Conservation (phyloP, 2,113 vertebrate species). For the Cnemophilus loriae region DNA sequence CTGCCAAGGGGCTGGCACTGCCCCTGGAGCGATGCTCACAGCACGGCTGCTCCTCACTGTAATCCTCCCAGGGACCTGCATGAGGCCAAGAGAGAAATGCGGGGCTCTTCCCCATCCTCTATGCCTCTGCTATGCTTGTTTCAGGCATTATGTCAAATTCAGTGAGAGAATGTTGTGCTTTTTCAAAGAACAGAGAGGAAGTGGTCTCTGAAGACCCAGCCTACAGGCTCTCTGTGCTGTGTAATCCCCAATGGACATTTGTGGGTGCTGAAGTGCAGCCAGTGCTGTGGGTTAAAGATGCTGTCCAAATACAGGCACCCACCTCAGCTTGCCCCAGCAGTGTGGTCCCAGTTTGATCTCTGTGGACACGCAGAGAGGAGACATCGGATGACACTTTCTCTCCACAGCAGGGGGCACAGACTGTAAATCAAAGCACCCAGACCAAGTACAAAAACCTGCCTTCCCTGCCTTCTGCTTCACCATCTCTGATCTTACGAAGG, state of each 20-base stretch:
- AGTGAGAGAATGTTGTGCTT: neutral
- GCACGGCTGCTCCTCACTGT: neutral
- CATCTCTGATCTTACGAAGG: neutral
- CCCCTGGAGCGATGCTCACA: accelerated
- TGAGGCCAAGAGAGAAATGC: accelerated
- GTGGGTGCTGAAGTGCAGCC: neutral
- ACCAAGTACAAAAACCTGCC: neutral
- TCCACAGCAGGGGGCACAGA: neutral
- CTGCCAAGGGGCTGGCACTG: neutral
- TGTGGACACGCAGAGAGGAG: neutral
- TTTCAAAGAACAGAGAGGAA: neutral
- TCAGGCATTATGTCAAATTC: neutral
- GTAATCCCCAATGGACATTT: neutral
- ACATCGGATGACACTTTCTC: accelerated
- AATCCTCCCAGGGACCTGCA: neutral
- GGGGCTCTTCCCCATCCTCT: neutral
- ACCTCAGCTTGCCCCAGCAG: neutral
- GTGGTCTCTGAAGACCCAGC: neutral
- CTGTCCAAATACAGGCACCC: neutral
- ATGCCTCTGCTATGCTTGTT: neutral
- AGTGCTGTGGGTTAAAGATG: accelerated
- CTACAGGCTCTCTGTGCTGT: neutral
- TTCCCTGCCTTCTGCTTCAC: neutral
- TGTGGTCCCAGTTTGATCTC: neutral
- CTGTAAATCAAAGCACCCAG: neutral